Conservation (phyloP, 2,113 vertebrate species). For the Herpailurus yagouaroundi region DNA sequence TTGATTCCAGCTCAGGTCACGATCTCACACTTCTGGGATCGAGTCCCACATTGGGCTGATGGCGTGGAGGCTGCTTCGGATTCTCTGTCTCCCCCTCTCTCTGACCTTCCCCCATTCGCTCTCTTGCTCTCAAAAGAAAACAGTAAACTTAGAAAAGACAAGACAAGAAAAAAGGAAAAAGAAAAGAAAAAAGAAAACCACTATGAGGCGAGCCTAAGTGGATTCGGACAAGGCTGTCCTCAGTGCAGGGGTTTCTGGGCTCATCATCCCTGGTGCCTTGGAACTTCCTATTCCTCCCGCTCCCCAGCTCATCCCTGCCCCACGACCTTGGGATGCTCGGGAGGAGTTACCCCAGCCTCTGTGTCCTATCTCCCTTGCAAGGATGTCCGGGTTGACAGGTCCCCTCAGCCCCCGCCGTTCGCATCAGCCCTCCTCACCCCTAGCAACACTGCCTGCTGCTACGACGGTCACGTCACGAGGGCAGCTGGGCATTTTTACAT, state of each 20-base stretch:
- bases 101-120: too few species aligned
- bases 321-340: neutral
- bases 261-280: neutral
- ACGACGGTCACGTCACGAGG: neutral
- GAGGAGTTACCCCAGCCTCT: neutral
- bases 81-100: too few species aligned
- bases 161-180: too few species aligned
- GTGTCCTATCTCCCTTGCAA: neutral
- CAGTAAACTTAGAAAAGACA: too few species aligned
- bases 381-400: neutral
- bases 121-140: too few species aligned
- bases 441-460: neutral
- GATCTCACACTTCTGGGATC: too few species aligned
- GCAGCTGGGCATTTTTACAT: neutral
- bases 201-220: neutral
- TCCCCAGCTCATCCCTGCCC: accelerated
- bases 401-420: neutral
- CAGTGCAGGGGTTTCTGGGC: accelerated
- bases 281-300: neutral
- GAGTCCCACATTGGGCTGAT: too few species aligned
- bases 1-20: too few species aligned
- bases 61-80: too few species aligned
- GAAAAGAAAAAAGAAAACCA: neutral
- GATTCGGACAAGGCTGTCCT: neutral
- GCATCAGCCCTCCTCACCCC: neutral